A percentile compares a stretch with the other conserved stretches of the same genome.
These are phyloP conservation scores for Odontocerum albicorne DNA, from an alignment of 2,888 invertebrate genomes.

Conservation along the genomic window DNA sequence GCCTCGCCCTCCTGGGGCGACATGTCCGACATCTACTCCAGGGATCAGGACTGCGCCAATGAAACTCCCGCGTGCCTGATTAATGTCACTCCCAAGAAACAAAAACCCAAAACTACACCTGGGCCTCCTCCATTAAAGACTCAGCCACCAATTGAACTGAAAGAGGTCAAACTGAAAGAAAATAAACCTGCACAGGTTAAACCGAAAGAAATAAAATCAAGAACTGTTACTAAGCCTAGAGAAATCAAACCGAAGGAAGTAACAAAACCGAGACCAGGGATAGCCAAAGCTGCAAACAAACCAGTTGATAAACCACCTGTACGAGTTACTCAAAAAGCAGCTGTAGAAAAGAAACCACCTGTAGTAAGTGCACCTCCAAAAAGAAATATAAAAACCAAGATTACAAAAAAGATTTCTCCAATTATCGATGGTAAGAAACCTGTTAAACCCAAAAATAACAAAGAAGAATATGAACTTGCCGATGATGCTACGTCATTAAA, in stretches of 20 bases:
- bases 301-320: slow-evolving; percentile 34
- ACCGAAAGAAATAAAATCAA: slow-evolving; percentile 43
- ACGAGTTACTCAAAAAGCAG: slow-evolving; percentile 14
- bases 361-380: slow-evolving; percentile 21
- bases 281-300: slow-evolving; percentile 44
- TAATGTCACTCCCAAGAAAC: slow-evolving; percentile 45
- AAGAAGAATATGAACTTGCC: slow-evolving; percentile 59
- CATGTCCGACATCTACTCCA: slow-evolving; percentile 64
- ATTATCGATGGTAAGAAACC: slow-evolving; percentile 33
- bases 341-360: slow-evolving; percentile 27
- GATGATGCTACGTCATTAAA: slow-evolving; percentile 54
- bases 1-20: slow-evolving; percentile 43
- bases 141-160: slow-evolving; percentile 13
- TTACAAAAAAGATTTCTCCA: slow-evolving; percentile 24
- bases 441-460: slow-evolving; percentile 38
- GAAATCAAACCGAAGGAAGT: slow-evolving; percentile 23
- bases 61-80: slow-evolving; percentile 57
- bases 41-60: slow-evolving; percentile 42
- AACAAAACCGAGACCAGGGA: slow-evolving; percentile 45
- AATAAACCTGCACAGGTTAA: slow-evolving; percentile 39
- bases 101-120: slow-evolving; percentile 38
- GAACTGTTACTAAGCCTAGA: slow-evolving; percentile 18
- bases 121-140: slow-evolving; percentile 35
- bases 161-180: slow-evolving; percentile 19
- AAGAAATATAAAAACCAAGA: slow-evolving; percentile 38